These are phyloP conservation scores for Leptoclinus maculatus DNA, from an alignment of 2,797 vertebrate genomes.

Conservation along the genomic window DNA sequence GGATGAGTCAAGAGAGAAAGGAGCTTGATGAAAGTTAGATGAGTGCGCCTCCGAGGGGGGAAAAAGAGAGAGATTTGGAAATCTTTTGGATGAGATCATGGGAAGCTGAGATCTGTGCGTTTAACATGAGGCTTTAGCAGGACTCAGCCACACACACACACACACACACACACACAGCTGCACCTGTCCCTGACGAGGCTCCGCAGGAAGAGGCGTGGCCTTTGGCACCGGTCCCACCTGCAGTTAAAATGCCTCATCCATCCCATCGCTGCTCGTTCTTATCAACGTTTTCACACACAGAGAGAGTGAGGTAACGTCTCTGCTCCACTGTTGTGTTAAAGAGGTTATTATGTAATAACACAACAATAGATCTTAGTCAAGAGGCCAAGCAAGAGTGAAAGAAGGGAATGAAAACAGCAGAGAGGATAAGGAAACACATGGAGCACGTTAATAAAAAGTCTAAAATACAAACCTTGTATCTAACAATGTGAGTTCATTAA, in stretches of 20 bases:
- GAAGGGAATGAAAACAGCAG: neutral
- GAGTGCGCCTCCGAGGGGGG: slow-evolving; percentile 36
- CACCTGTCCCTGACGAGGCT: slow-evolving; percentile 74
- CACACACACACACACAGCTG: slow-evolving; percentile 58
- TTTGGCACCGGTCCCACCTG: slow-evolving; percentile 53
- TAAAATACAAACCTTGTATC: neutral
- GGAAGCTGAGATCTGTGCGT: slow-evolving; percentile 68
- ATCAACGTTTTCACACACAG: slow-evolving; percentile 22
- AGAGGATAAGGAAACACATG: neutral
- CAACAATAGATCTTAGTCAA: no score
- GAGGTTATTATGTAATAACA: neutral
- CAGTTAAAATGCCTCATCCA: slow-evolving; percentile 56
- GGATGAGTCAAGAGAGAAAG: neutral
- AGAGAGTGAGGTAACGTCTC: slow-evolving; percentile 34
- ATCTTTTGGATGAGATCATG: slow-evolving; percentile 74
- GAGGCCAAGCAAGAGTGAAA: neutral
- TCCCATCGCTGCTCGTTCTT: slow-evolving; percentile 45
- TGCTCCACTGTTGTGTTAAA: neutral
- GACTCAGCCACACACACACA: slow-evolving; percentile 31
- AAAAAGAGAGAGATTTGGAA: slow-evolving; percentile 52
- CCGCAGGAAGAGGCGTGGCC: slow-evolving; percentile 71
- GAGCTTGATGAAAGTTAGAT: slow-evolving; percentile 35
- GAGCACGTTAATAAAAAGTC: neutral
- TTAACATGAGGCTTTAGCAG: slow-evolving; percentile 64
- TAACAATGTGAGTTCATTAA: neutral